Evolutionary conservation across 1,140 invertebrate genomes (phyloP), one percentile per base, ranked within the genome.

Genomic region (Procambarus clarkii): DNA sequence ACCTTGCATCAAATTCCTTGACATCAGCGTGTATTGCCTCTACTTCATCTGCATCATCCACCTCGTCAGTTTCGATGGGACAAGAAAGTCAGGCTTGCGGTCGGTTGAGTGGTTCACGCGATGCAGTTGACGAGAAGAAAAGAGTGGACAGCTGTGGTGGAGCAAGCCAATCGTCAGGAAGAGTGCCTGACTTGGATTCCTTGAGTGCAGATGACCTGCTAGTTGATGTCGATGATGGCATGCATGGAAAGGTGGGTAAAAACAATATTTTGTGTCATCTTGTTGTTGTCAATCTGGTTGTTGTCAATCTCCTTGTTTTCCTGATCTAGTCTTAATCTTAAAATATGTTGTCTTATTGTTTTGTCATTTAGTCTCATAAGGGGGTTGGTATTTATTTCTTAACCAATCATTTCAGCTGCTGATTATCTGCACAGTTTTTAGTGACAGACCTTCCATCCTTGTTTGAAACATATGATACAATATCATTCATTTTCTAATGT

Each of bases 181-280:
- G 69, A 7, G 34, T 58, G 2, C 34, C 48, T 15, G 24, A 83
- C 69, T 64, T 85, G 44, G 82, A 91, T 48, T 24, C 87, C 54
- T 60, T 46, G 18, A 71, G 79, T 44, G 50, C 87, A 24, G 88
- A 91, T 54, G 88, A 91, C 46, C 82, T 91, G 13, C 82, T 91
- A 4, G 82, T 85, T 13, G 88, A 91, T 54, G 84, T 69, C 50
- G 88, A 91, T 77, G 88, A 91, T 85, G 64, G 71, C 46, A 79
- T 79, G 21, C 76, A 77, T 13, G 88, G 88, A 15, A 91, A 91
- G 81, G 88, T 91, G 81, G 54, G 88, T 90, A 46, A 46, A 58
- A 34, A 58, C 34, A 54, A 54, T 54, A 54, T 54, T 54, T 54
- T 54, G 13, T 54, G 50, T 9, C 8, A 54, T 8, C 50, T 54